These are phyloP conservation scores for Torymus aiolomorphi DNA, from an alignment of 2,888 invertebrate genomes.

Conservation along the genomic window DNA sequence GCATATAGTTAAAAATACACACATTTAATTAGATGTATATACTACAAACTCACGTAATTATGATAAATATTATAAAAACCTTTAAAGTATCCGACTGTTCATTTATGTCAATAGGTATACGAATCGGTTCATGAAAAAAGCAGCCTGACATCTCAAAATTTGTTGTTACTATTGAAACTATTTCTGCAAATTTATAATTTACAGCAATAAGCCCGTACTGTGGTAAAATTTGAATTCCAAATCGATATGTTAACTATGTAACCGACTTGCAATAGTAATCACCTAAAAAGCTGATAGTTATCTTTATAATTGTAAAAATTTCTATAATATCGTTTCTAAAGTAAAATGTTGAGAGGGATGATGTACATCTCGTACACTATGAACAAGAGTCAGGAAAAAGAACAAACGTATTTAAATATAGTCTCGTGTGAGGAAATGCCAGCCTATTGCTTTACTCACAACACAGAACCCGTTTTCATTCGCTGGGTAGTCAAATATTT, in stretches of 20 bases:
- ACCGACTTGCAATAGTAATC: neutral
- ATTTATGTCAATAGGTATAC: constrained; percentile 85
- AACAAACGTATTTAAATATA: constrained; percentile 38
- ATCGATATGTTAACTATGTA: neutral
- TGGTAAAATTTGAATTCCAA: constrained; percentile 1
- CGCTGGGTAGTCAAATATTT: no score
- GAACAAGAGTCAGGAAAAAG: constrained; percentile 5
- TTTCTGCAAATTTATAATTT: neutral
- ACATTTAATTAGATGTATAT: no score
- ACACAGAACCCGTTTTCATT: no score
- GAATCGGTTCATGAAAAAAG: constrained; percentile 82
- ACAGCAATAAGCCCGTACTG: neutral
- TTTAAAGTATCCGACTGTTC: constrained; percentile 87
- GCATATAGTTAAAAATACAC: no score
- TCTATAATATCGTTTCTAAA: neutral
- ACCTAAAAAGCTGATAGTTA: neutral
- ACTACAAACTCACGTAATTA: no score
- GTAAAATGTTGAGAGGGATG: constrained; percentile 1
- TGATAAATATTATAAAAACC: constrained; percentile 77
- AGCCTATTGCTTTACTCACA: no score
- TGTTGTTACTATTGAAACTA: neutral
- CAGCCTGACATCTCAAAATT: constrained; percentile 77
- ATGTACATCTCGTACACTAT: constrained; percentile 8
- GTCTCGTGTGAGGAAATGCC: constrained; percentile 15
- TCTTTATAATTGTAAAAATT: constrained; percentile 9